Conservation (phyloP, 1,140 invertebrate genomes). For the Drosophila nikananu region DNA sequence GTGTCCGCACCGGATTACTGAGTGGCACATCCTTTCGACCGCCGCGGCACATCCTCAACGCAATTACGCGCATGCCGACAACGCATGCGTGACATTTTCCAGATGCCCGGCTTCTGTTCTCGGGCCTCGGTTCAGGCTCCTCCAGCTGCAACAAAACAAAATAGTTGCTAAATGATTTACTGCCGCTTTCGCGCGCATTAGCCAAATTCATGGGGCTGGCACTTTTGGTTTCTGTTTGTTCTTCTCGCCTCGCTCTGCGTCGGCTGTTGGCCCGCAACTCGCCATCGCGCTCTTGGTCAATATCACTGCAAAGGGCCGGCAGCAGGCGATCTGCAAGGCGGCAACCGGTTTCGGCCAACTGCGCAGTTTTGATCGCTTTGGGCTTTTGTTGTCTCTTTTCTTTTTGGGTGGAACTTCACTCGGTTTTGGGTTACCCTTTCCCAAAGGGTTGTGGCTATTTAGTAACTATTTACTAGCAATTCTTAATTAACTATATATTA, state of each 20-base stretch:
- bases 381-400: conserved; percentile 17
- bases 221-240: conserved; percentile 45
- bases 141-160: conserved; percentile 30
- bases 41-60: conserved; percentile 27
- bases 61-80: conserved; percentile 67
- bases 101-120: conserved; percentile 43
- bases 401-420: conserved; percentile 33
- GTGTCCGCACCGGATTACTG: conserved; percentile 11
- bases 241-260: conserved; percentile 15
- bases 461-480: not conserved
- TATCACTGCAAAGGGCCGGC: conserved; percentile 40
- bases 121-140: not conserved
- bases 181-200: conserved; percentile 56
- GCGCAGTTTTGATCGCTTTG: conserved; percentile 55
- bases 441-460: not conserved
- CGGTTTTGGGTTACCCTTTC: conserved; percentile 15
- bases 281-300: conserved; percentile 32
- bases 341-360: conserved; percentile 66
- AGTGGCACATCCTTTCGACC: conserved; percentile 26
- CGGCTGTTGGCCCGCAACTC: conserved; percentile 11
- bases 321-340: conserved; percentile 18
- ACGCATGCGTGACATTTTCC: conserved; percentile 79
- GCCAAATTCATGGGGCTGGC: conserved; percentile 27
- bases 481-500: not conserved
- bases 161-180: conserved; percentile 74